Evolutionary conservation across 2,888 invertebrate genomes (phyloP).

Genomic region (Philaethria dido): DNA sequence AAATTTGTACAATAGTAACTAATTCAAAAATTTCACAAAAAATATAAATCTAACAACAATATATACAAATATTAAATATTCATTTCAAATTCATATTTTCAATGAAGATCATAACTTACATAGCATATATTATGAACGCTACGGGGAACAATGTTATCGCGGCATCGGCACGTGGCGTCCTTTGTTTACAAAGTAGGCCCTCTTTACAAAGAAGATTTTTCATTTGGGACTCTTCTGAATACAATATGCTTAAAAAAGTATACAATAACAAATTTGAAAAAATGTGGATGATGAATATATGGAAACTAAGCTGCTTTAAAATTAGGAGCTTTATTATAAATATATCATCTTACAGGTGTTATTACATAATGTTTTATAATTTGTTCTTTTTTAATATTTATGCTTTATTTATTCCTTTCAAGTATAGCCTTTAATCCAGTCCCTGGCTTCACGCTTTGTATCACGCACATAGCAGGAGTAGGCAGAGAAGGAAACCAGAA

Average conservation of each 20-base stretch:
- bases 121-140: constrained; percentile 43
- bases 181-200: constrained; percentile 57
- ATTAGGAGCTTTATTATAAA: neutral
- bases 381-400: too few species aligned
- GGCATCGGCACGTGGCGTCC: constrained; percentile 68
- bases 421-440: too few species aligned
- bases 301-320: neutral
- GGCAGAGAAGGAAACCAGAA: too few species aligned
- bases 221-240: neutral
- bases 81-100: constrained; percentile 6
- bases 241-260: constrained; percentile 8
- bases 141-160: constrained; percentile 69
- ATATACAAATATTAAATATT: neutral
- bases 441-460: too few species aligned
- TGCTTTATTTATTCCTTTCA: too few species aligned
- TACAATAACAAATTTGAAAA: constrained; percentile 2
- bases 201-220: constrained; percentile 21
- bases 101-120: constrained; percentile 18
- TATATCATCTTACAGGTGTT: neutral
- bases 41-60: too few species aligned
- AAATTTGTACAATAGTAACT: too few species aligned
- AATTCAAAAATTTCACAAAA: too few species aligned
- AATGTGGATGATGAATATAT: neutral
- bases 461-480: too few species aligned
- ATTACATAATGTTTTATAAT: too few species aligned